Evolutionary conservation across 2,797 vertebrate genomes (phyloP).

Genomic region (Paguma larvata): DNA sequence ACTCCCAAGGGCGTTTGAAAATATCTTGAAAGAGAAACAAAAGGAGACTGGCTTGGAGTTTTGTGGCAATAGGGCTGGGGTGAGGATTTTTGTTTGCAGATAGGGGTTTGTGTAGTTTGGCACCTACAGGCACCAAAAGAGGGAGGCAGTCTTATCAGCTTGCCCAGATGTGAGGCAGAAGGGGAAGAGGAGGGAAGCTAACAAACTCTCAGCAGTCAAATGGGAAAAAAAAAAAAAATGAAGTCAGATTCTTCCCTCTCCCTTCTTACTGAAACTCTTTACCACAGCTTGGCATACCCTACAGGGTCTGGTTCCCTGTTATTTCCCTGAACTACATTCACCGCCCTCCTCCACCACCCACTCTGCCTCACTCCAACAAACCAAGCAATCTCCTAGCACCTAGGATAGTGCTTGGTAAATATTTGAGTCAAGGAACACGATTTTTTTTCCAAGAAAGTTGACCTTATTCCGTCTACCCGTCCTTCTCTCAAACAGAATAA

Average conservation of each 20-base stretch:
- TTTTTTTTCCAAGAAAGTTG: background rate
- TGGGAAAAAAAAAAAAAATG: background rate
- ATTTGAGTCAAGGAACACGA: background rate
- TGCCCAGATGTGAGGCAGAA: background rate
- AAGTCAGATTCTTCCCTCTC: background rate
- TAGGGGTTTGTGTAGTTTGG: background rate
- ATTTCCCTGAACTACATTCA: background rate
- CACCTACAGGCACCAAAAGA: background rate
- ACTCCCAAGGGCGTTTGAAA: background rate
- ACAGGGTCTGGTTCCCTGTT: background rate
- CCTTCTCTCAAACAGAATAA: background rate
- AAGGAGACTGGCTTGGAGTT: background rate
- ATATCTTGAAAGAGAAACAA: background rate
- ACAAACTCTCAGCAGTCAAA: background rate
- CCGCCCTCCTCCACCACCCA: accelerated
- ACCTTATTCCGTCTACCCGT: background rate
- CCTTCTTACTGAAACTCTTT: background rate
- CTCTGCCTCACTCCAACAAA: accelerated
- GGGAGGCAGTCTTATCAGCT: background rate
- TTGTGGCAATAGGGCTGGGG: accelerated
- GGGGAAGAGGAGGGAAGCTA: background rate
- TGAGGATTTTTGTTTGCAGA: background rate
- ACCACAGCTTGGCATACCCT: accelerated
- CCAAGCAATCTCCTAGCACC: background rate
- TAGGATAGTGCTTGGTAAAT: background rate